Base-by-base conservation (phyloP, 35 echinoderm and acorn worm genomes). In the Heliocidaris erythrogramma region DNA sequence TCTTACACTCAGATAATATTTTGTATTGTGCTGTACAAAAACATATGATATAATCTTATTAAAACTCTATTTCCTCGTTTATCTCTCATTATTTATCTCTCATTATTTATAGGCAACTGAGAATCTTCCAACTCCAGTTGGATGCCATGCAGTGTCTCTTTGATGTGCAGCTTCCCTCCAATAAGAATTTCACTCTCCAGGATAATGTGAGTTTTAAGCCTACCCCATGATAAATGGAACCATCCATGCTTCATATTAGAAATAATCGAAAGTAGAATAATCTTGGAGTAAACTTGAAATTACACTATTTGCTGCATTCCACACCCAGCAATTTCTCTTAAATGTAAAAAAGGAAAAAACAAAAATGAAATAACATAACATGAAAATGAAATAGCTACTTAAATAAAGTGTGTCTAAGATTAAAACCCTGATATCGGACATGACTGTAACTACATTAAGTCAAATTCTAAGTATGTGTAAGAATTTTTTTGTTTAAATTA, bases 111-210 rank as follows among this genome's bases (percentile, higher is more conserved):
- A 92, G 91, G 49, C 91, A 92, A 59, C 91, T 92, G 13, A 92
- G 27, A 10, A 59, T 92, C 16, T 92, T 92, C 50, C 91, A 92
- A n/a, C 91, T 92, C 29, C 91, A 92, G 21, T 13, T 92, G 13
- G 91, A 92, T 52, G 91, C 91, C 16, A 49, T 92, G 48, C 91
- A 92, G 48, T 92, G 91, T 30, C 91, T 92, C 9, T 92, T 92
- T 92, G 91, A 92, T 59, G 91, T 92, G 5, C 91, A 92, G 10
- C 47, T 59, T 27, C 91, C 91, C 5, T 92, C 91, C 29, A 92
- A 59, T 48, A 92, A 30, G 91, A 92, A 92, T 13, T 59, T 92
- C 47, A 24, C 49, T 21, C 91, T 92, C 21, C 91, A 52, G 59
- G 91, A 92, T 50, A 59, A 50, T 30, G 91, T 92, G 50, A 52